Base-by-base conservation (phyloP, 2,797 vertebrate species). In the Cirrhinus molitorella region DNA sequence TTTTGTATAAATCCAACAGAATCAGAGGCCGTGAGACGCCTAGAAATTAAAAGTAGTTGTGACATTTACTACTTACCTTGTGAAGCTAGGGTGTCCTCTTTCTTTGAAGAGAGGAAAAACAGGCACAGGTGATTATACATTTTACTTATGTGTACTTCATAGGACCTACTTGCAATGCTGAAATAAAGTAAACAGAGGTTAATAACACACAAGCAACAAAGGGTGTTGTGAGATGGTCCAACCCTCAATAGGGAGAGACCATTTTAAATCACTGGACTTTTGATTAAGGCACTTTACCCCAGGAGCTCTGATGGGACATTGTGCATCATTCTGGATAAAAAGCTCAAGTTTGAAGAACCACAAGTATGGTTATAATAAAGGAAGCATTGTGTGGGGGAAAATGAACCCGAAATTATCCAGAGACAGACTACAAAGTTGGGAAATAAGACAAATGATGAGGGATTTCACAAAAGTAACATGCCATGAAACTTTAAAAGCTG, bases 31-130 rank as follows among this genome's bases (percentile, higher is more conserved):
- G 16, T 19, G 37, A 83, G 40, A 80, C 73, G 71, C 79, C 82
- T 83, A 79, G 21, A 75, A 59, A 66, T 45, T 21, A 55, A 10
- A 80, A 66, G 51, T 66, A 47, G 61, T 43, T 77, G 40, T 65
- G 67, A 77, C 76, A 83, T 49, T 76, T 66, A 88, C 67, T 88
- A 95, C 95, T 95, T 96, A 96, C 95, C 95, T 70, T 76, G 77
- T 87, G 91, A 86, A 87, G 94, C 88, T 85, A 92, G 71, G 83
- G 31, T 40, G 79, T 94, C 90, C 92, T 94, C 94, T 91, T 92
- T 96, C 95, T 96, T 94, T 91, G 93, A 86, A 90, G 89, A 91
- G 89, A 90, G 66, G 88, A 89, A 84, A 93, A 89, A 89, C 80
- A 91, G 82, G 86, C 70, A 90, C 31, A 89, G 63, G 59, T 87